phyloP scores from a whole-genome alignment of 1,140 invertebrate genomes.

The Bombus turneri region DNA sequence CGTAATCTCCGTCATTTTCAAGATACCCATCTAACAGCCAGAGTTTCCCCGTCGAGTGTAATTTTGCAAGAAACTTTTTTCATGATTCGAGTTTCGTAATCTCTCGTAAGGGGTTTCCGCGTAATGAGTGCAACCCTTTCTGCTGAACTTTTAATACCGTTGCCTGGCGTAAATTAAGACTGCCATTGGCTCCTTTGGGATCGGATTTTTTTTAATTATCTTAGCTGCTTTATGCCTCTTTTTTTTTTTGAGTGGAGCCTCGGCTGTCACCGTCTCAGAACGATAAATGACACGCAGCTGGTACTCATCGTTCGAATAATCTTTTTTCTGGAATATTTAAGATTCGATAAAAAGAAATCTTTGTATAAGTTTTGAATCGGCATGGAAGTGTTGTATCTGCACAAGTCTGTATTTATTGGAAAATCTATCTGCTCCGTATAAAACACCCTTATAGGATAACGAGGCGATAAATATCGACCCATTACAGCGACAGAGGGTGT shows the following conservation, averaged over 20 bases:
- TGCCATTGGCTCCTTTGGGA: conserved; percentile 30
- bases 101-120: conserved; percentile 18
- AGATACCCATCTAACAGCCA: neutral
- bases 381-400: neutral
- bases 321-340: neutral
- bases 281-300: neutral
- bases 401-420: conserved; percentile 39
- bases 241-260: neutral
- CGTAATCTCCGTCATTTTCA: neutral
- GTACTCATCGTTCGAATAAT: neutral
- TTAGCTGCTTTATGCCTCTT: conserved; percentile 30
- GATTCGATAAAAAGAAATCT: too few relatives aligned
- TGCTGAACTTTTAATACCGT: conserved; percentile 23
- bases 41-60: neutral
- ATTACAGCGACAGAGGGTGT: conserved; percentile 47
- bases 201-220: conserved; percentile 61
- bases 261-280: neutral
- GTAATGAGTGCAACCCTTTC: conserved; percentile 41
- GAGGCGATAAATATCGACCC: conserved; percentile 66
- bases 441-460: conserved; percentile 41
- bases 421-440: conserved; percentile 27
- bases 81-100: conserved; percentile 33
- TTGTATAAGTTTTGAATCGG: neutral
- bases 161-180: conserved; percentile 47
- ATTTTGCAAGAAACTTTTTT: conserved; percentile 37